These are phyloP conservation scores for Gallinago jamesoni DNA, from an alignment of 2,113 vertebrate species.

Conservation along the genomic window DNA sequence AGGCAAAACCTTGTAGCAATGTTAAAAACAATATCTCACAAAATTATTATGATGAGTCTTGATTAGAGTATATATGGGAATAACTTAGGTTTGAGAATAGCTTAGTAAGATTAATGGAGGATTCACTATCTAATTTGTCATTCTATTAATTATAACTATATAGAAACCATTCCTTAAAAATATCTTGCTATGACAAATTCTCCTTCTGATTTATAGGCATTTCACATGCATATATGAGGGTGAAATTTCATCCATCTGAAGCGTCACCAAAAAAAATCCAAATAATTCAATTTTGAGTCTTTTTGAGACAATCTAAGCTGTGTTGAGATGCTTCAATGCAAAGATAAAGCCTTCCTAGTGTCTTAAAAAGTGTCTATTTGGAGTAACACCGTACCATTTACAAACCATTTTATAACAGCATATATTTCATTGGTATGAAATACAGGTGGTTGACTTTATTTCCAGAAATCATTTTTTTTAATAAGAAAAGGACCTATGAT, in stretches of 20 bases:
- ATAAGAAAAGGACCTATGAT: not conserved
- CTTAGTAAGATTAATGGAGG: slow-evolving; percentile 17
- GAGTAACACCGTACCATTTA: not conserved
- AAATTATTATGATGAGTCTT: not conserved
- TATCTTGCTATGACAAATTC: not conserved
- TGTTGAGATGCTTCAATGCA: not conserved
- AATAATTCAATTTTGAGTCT: not conserved
- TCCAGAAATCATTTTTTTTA: not conserved
- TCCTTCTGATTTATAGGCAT: not conserved
- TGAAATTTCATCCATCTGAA: not conserved
- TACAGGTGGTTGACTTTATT: not conserved
- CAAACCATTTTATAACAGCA: not conserved
- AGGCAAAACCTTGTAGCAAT: not conserved
- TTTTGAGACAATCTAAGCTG: not conserved
- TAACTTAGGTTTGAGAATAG: not conserved
- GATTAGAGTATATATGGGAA: not conserved
- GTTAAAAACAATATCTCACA: not conserved
- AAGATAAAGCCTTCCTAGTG: not conserved
- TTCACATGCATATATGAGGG: not conserved
- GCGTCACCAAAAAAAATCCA: not conserved
- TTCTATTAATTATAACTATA: not conserved
- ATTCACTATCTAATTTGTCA: slow-evolving; percentile 7
- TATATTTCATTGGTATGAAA: not conserved
- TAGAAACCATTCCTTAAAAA: slow-evolving; percentile 4
- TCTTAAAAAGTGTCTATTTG: not conserved